phyloP scores from a whole-genome alignment of 2,113 vertebrate species.

The Esox niger region DNA sequence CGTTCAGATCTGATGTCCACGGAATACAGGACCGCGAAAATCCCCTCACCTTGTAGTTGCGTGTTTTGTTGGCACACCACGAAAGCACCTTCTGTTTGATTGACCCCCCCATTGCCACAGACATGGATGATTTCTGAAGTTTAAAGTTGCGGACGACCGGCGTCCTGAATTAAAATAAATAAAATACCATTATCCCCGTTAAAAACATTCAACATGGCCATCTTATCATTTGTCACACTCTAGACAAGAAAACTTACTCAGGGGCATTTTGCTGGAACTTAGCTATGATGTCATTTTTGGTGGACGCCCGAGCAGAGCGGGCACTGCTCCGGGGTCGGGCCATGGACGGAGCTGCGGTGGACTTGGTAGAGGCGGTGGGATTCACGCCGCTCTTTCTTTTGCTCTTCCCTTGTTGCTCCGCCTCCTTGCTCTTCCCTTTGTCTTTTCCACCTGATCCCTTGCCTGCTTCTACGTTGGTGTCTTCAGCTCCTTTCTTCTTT shows the following conservation, averaged over 20 bases:
- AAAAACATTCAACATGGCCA: too few species aligned
- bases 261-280: slow-evolving; percentile 73
- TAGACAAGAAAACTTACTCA: slow-evolving; percentile 59
- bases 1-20: not conserved
- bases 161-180: slow-evolving; percentile 47
- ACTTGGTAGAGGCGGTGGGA: slow-evolving; percentile 20
- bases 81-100: slow-evolving; percentile 78
- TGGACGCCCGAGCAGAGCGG: slow-evolving; percentile 50
- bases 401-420: slow-evolving; percentile 58
- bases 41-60: slow-evolving; percentile 65
- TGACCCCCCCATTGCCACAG: slow-evolving; percentile 59
- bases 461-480: slow-evolving; percentile 9
- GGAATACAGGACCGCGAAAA: not conserved
- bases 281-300: slow-evolving; percentile 70
- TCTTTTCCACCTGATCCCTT: slow-evolving; percentile 26
- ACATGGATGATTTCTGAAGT: slow-evolving; percentile 64
- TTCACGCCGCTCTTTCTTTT: slow-evolving; percentile 46
- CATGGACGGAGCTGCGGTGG: slow-evolving; percentile 24
- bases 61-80: slow-evolving; percentile 74
- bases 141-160: slow-evolving; percentile 68
- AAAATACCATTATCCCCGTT: not conserved
- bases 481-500: slow-evolving; percentile 1
- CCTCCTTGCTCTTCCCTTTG: slow-evolving; percentile 27
- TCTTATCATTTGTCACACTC: not conserved
- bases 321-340: slow-evolving; percentile 55